Evolutionary conservation across 2,113 vertebrate genomes (phyloP), one percentile per base, ranked within the genome.

Genomic region (Calypte anna): DNA sequence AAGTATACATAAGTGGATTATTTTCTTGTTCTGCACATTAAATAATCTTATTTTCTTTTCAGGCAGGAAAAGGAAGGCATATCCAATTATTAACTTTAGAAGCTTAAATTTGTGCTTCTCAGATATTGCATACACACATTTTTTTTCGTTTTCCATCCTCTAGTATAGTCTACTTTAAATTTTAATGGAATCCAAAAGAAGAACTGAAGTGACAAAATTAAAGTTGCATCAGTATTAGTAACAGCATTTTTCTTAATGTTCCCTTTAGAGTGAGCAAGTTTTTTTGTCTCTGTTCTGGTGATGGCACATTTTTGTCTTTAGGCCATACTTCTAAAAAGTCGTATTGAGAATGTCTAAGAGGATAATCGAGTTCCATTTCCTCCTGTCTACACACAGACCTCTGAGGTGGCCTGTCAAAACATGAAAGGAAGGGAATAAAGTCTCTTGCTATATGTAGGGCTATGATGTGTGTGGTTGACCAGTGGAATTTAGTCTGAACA

Each of bases 1-100:
- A 68, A 70, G 19, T n/a, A 57, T 44, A 63, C 3, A 63, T 20
- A 89, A 77, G 3, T 27, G 9, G 54, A 59, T 54, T 10, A 75
- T 93, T 91, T 84, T 88, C 58, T 87, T 82, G 13, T 10, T 75
- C 54, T 89, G 28, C 33, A 92, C n/a, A 76, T 82, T 83, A 85
- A 91, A 78, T 44, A 63, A n/a, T 70, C 14, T 74, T 68, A 4
- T 38, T 86, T 62, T 85, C 6, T 82, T 91, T 91, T 75, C 18
- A 67, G 31, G 8, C 50, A 58, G 40, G n/a, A 82, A 86, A 82
- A 64, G 16, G 22, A 85, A 87, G 6, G 9, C 7, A 70, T 82
- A 58, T 57, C 20, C 5, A 82, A 30, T 36, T 94, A 89, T 64
- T 94, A 85, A 48, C 31, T 68, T 72, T 38, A 67, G 38, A 84